Conservation (phyloP, 2,113 vertebrate species). For the Chaetura pelagica region DNA sequence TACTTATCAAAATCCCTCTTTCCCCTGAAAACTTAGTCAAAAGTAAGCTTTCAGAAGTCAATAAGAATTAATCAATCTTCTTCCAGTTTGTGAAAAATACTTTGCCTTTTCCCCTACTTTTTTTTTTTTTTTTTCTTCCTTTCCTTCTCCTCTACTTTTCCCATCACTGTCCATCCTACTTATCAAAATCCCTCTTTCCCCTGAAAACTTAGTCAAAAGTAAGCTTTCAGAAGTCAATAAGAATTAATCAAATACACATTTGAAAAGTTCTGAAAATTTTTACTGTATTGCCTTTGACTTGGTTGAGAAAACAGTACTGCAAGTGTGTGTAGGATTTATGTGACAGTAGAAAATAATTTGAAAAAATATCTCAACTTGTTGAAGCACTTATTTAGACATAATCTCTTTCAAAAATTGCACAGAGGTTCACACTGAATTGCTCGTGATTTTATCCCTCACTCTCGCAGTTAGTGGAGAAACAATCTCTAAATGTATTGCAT, state of each 20-base stretch:
- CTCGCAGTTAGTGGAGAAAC: background rate
- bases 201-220: background rate
- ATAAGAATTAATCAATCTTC: no score
- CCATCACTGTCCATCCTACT: background rate
- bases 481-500: background rate
- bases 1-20: background rate
- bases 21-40: background rate
- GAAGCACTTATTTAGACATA: background rate
- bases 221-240: background rate
- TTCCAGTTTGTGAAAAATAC: background rate
- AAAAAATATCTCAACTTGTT: background rate
- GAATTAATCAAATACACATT: background rate
- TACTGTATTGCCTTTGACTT: background rate
- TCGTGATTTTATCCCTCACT: background rate
- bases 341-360: background rate
- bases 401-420: background rate
- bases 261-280: background rate
- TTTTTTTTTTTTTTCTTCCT: background rate
- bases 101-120: background rate
- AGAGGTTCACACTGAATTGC: background rate
- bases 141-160: background rate
- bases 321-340: background rate
- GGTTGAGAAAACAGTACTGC: background rate
- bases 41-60: background rate
- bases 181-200: background rate